Base-by-base conservation (phyloP, 2,797 vertebrate species). In the Cyclura pinguis region DNA sequence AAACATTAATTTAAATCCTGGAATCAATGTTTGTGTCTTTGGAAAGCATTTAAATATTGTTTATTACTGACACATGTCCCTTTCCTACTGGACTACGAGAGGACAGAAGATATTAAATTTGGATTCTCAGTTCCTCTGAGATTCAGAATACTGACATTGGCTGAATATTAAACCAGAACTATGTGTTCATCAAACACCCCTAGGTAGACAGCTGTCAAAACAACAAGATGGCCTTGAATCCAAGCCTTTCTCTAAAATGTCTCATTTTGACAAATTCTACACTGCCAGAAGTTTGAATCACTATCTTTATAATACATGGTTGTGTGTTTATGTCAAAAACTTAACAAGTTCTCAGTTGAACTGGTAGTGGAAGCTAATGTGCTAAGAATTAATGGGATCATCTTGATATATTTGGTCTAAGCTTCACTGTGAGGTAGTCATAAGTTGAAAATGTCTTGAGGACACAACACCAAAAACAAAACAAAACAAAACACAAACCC, bases 351-450 rank as follows among this genome's bases (percentile, higher is more conserved):
- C 89, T 92, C 52, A 88, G 91, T 90, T 35, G 4, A 42, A 32
- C 73, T 50, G 86, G 2, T 74, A n/a, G 6, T 89, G 85, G 24
- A 27, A 91, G 27, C 84, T 73, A 84, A 69, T 69, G 73, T 38
- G 4, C 16, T 76, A 64, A 12, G 10, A 84, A 89, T 83, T 87
- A 69, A 92, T 92, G 81, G 73, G 7, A 69, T 80, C 13, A 69
- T 89, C 82, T 59, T 90, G 84, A 4, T 91, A 93, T 91, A 24
- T 92, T 72, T 35, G 80, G 91, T 87, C 72, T 18, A 67, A 67
- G 64, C 24, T 67, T 27, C 24, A 27, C 10, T 9, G 27, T 67
- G 24, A 24, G 24, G 64, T 29, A 29, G 64, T 69, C 24, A 29
- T 69, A 69, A 69, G 16, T 69, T 69, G 64, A 27, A 69, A 29